Evolutionary conservation across 1,140 invertebrate genomes (phyloP).

Genomic region (Lerema accius): DNA sequence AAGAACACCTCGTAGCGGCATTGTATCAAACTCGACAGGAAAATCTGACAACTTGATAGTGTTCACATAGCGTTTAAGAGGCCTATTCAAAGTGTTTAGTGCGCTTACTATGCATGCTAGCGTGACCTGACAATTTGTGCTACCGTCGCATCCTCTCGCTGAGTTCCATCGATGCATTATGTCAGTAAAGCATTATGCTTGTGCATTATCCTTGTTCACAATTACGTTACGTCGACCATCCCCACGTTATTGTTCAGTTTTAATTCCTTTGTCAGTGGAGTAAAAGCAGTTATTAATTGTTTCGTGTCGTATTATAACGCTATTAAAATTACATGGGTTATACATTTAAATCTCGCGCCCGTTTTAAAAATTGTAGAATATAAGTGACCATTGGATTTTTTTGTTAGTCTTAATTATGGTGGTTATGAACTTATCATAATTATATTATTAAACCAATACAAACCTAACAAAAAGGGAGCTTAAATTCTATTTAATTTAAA

Average conservation of each 20-base stretch:
- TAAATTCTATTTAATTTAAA: too few relatives aligned
- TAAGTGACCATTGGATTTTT: too few relatives aligned
- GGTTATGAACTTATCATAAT: too few relatives aligned
- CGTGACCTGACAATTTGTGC: slow-evolving; percentile 34
- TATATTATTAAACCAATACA: too few relatives aligned
- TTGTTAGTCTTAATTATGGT: too few relatives aligned
- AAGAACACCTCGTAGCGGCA: slow-evolving; percentile 3
- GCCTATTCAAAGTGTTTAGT: slow-evolving; percentile 31
- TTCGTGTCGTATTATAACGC: too few relatives aligned
- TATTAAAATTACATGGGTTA: too few relatives aligned
- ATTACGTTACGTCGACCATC: slow-evolving; percentile 13
- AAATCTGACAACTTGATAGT: slow-evolving; percentile 29
- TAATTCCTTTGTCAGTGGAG: slow-evolving; percentile 3
- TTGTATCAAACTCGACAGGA: slow-evolving; percentile 15
- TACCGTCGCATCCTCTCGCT: slow-evolving; percentile 20
- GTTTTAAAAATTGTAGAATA: too few relatives aligned
- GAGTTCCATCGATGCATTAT: slow-evolving; percentile 30
- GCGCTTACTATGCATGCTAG: slow-evolving; percentile 31
- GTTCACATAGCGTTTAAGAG: slow-evolving; percentile 33
- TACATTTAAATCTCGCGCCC: too few relatives aligned
- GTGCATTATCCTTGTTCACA: slow-evolving; percentile 12
- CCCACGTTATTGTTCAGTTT: slow-evolving; percentile 11
- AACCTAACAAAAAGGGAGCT: too few relatives aligned
- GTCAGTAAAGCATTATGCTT: slow-evolving; percentile 7
- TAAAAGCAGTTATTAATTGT: too few relatives aligned